phyloP scores from a whole-genome alignment of 2,113 vertebrate species.

The Crotalus viridis region DNA sequence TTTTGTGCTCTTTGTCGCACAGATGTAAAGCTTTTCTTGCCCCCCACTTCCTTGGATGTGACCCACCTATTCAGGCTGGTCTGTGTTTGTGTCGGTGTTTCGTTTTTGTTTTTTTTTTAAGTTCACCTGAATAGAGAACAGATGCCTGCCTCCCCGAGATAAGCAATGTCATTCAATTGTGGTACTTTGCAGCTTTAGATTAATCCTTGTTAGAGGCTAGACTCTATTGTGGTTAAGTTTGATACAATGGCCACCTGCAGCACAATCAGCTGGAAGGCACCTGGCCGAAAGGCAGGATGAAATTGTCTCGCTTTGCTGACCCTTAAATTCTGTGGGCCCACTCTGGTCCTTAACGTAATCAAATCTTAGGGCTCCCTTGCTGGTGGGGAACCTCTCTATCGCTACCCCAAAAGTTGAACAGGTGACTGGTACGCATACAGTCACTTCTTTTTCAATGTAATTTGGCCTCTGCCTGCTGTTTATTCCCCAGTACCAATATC shows the following conservation, averaged over 20 bases:
- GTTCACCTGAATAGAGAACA: conserved; percentile 15
- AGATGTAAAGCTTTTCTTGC: conserved; percentile 21
- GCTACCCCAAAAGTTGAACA: background rate
- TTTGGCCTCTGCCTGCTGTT: background rate
- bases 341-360: background rate
- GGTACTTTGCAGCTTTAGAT: background rate
- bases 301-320: background rate
- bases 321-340: background rate
- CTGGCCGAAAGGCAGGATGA: background rate
- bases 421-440: too few species aligned
- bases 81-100: background rate
- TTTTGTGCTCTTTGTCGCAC: conserved; percentile 34
- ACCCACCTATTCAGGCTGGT: background rate
- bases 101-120: background rate
- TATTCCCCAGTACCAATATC: background rate
- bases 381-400: background rate
- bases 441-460: background rate
- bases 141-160: background rate
- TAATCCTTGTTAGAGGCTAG: background rate
- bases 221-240: background rate
- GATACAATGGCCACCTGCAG: background rate
- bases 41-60: too few species aligned
- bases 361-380: background rate
- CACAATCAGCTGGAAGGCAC: background rate
- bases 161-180: background rate